Evolutionary conservation across 1,140 invertebrate species (phyloP).

Genomic region (Lethocerus indicus): DNA sequence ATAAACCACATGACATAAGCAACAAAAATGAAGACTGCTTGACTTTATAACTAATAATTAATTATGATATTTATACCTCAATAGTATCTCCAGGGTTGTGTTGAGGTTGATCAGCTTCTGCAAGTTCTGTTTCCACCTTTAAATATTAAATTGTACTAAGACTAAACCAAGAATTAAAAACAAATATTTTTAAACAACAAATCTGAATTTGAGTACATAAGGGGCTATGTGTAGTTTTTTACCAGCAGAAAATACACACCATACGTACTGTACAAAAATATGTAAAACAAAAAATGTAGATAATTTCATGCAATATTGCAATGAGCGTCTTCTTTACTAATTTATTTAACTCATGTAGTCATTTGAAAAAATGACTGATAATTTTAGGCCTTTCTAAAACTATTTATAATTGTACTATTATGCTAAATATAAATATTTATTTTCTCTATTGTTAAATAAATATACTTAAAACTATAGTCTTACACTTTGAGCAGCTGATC

Average conservation of each 20-base stretch:
- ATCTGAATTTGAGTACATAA: background rate
- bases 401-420: too few species aligned
- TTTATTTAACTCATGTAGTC: too few species aligned
- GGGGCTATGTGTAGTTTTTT: background rate
- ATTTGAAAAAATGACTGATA: too few species aligned
- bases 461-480: background rate
- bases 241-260: background rate
- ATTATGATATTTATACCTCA: background rate
- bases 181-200: background rate
- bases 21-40: background rate
- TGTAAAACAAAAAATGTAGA: too few species aligned
- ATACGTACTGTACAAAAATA: too few species aligned
- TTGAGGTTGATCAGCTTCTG: constrained; percentile 12
- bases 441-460: background rate
- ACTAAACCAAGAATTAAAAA: background rate
- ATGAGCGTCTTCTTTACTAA: too few species aligned
- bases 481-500: constrained; percentile 3
- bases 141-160: background rate
- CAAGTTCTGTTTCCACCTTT: constrained; percentile 10
- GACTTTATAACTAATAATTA: background rate
- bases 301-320: too few species aligned
- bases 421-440: background rate
- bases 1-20: background rate
- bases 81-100: constrained; percentile 7
- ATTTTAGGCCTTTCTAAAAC: too few species aligned